Evolutionary conservation across 1,140 invertebrate genomes (phyloP).

Genomic region (Neotoxoptera formosana): DNA sequence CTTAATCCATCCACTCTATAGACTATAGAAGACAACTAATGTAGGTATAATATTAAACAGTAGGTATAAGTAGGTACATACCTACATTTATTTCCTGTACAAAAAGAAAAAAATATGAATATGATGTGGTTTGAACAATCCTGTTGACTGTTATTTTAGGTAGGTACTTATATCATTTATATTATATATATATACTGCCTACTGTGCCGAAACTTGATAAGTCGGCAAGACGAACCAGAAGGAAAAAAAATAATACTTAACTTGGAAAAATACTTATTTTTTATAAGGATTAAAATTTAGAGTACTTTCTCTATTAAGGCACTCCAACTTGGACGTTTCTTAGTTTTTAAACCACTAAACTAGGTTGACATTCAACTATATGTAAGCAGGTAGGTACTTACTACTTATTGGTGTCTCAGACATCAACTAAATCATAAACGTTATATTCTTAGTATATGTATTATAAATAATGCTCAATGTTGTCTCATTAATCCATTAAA

Average conservation of each 20-base stretch:
- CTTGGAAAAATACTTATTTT: background rate
- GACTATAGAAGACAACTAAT: background rate
- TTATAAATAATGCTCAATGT: too few species aligned
- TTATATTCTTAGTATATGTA: too few species aligned
- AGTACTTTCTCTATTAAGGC: background rate
- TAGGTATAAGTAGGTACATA: background rate
- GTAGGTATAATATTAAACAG: background rate
- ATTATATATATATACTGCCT: background rate
- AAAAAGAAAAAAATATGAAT: background rate
- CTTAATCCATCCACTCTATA: background rate
- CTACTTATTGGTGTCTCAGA: too few species aligned
- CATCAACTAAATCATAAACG: too few species aligned
- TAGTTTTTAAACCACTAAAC: too few species aligned
- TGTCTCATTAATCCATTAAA: too few species aligned
- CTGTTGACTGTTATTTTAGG: background rate
- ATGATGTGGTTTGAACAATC: background rate
- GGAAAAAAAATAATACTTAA: too few species aligned
- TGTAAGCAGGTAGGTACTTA: too few species aligned
- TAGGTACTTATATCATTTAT: background rate
- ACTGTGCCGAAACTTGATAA: background rate
- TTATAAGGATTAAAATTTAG: background rate
- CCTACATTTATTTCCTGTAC: background rate
- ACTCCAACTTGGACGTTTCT: too few species aligned
- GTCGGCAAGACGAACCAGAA: too few species aligned
- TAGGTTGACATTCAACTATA: too few species aligned